Evolutionary conservation across 2,113 vertebrate genomes (phyloP), one percentile per base, ranked within the genome.

Genomic region (Coracopsis vasa): DNA sequence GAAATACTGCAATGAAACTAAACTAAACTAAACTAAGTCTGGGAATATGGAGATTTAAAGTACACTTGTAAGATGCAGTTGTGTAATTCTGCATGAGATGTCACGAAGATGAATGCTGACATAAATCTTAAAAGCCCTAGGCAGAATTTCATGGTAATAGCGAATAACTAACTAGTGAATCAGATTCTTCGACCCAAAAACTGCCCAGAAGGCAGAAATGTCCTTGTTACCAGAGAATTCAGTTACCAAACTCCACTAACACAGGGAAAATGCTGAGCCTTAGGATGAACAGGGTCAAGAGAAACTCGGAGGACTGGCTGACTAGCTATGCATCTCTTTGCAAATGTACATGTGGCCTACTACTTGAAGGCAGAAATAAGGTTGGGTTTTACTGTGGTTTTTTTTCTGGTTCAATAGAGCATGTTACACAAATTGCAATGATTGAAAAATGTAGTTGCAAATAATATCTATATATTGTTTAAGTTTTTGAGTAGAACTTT

Each of bases 141-240:
- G 95, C 88, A 94, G n/a, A 48, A 92, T 95, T 95, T 95, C 82
- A 88, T 3, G 9, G 86, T 86, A 97, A 93, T 44, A 82, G 71
- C 28, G 44, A 93, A 73, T 86, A 96, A 85, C 71, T 95, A 96
- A 86, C 6, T 2, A 93, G 28, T 42, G 75, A 90, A 93, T 92
- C 85, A 86, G 82, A 90, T 80, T 42, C 28, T 44, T 90, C 0
- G 2, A 97, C 67, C 82, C 67, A 75, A 95, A 94, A 95, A 75
- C 44, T 88, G 67, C 83, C 94, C 88, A 93, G 86, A 94, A 94
- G 92, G 88, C 71, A 95, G 56, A 95, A 77, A 90, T 37, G 91
- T 73, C 92, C 94, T 92, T 93, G 58, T 80, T 90, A 80, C 7
- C 56, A 80, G 62, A 78, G 11, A 73, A 23, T 61, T 91, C 73